A percentile compares a stretch with the other conserved stretches of the same genome.
These are phyloP conservation scores for Sphenopsis melanotis DNA, from an alignment of 2,797 vertebrate genomes.

Conservation along the genomic window DNA sequence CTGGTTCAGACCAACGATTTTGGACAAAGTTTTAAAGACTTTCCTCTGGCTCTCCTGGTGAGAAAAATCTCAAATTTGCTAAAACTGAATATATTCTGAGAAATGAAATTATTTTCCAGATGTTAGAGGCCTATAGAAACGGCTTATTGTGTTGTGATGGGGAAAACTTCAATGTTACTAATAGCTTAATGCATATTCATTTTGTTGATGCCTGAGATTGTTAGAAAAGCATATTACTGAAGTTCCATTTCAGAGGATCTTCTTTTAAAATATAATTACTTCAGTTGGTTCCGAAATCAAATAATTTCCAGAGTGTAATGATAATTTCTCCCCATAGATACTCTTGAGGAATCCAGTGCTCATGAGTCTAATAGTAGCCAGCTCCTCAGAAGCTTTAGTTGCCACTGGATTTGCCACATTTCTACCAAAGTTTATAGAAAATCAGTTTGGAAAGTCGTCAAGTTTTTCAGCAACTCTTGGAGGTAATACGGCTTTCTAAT, in stretches of 20 bases:
- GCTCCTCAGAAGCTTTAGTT: slow-evolving; percentile 75
- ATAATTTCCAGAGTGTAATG: neutral
- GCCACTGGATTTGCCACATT: slow-evolving; percentile 81
- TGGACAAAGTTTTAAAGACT: slow-evolving; percentile 74
- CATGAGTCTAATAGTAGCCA: slow-evolving; percentile 74
- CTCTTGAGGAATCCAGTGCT: slow-evolving; percentile 79
- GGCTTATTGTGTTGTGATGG: neutral
- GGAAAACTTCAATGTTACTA: neutral
- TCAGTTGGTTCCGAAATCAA: neutral
- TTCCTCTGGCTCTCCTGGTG: slow-evolving; percentile 76
- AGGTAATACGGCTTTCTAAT: slow-evolving; percentile 64
- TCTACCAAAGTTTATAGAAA: slow-evolving; percentile 82
- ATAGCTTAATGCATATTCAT: neutral
- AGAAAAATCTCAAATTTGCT: neutral
- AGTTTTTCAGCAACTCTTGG: slow-evolving; percentile 78
- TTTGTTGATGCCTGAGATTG: neutral
- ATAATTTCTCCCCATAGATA: slow-evolving; percentile 52
- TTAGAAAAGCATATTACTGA: neutral
- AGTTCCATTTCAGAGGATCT: neutral
- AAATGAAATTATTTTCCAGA: neutral
- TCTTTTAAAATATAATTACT: neutral
- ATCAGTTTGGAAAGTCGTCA: slow-evolving; percentile 76
- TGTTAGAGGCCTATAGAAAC: neutral
- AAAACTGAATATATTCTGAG: neutral
- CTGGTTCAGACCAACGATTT: slow-evolving; percentile 48